Evolutionary conservation across 1,140 invertebrate species (phyloP), one percentile per base, ranked within the genome.

Genomic region (Listronotus oregonensis): DNA sequence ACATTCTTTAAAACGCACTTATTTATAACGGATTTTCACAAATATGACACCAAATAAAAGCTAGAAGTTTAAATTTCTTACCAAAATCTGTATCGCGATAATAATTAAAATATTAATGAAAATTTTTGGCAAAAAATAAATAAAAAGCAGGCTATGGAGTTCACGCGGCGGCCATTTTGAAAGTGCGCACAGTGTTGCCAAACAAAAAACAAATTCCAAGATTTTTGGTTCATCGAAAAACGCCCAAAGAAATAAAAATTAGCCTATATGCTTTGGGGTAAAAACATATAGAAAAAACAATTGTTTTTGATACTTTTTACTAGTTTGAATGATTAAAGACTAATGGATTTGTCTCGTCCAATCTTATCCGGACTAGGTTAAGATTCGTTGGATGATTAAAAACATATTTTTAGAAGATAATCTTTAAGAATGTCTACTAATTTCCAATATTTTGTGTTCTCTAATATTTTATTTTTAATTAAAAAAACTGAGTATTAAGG

Each of bases 111-210:
- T 49, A 56, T 57, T 64, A 64, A 64, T 40, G 40, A 56, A 64
- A 49, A 10, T 56, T 64, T 56, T 40, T 11, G 34, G 42, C 47
- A 64, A 64, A 64, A 64, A 64, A 64, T 64, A 64, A 64, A 64
- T 64, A 61, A 64, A 62, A 64, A 64, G 52, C 62, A 64, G 62
- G 15, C 44, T 50, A n/a, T 40, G 44, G 14, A 56, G 49, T 56
- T 64, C 44, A 64, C 32, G 62, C 52, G 21, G 51, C 62, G 52
- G 62, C 62, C 62, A 64, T 56, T 55, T 56, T 64, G 42, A 27
- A n/a, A 12, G 14, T 44, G n/a, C 5, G 37, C 40, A n/a, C n/a
- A 40, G 7, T 27, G 60, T 61, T 31, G 58, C 47, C 58, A 49
- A 49, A 49, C 3, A 10, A 47, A 17, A n/a, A 6, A 15, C 43